Conservation (phyloP, 2,888 invertebrate species). For the Pycnomerus fuliginosus region DNA sequence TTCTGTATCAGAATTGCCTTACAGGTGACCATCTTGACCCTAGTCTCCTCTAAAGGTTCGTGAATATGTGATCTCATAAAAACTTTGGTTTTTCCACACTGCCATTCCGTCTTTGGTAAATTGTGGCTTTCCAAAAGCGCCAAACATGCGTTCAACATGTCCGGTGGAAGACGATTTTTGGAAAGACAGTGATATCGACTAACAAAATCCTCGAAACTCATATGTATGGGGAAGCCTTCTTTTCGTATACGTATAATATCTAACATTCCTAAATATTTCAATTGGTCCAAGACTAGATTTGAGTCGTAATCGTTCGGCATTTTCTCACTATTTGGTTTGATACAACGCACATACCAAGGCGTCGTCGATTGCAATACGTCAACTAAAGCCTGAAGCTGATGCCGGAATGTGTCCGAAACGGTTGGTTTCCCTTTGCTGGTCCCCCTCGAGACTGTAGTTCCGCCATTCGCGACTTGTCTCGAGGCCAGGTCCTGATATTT, state of each 20-base stretch:
- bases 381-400: slow-evolving; percentile 83
- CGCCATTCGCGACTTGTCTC: slow-evolving; percentile 41
- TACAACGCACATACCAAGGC: slow-evolving; percentile 91
- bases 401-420: slow-evolving; percentile 85
- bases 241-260: slow-evolving; percentile 89
- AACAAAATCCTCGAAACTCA: slow-evolving; percentile 74
- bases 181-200: slow-evolving; percentile 74
- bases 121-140: slow-evolving; percentile 63
- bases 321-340: slow-evolving; percentile 88
- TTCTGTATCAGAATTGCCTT: slow-evolving; percentile 77
- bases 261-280: slow-evolving; percentile 88
- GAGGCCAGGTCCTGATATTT: slow-evolving; percentile 60
- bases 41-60: slow-evolving; percentile 78
- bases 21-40: slow-evolving; percentile 67
- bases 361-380: slow-evolving; percentile 88
- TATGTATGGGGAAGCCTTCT: slow-evolving; percentile 87
- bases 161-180: slow-evolving; percentile 53
- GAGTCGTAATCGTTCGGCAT: slow-evolving; percentile 77
- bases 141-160: slow-evolving; percentile 52
- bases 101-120: slow-evolving; percentile 78
- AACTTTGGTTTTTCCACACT: slow-evolving; percentile 83
- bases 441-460: slow-evolving; percentile 72
- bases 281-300: slow-evolving; percentile 79
- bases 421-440: slow-evolving; percentile 88
- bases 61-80: slow-evolving; percentile 81